phyloP scores from a whole-genome alignment of 2,113 vertebrate genomes.

The Notechis scutatus region DNA sequence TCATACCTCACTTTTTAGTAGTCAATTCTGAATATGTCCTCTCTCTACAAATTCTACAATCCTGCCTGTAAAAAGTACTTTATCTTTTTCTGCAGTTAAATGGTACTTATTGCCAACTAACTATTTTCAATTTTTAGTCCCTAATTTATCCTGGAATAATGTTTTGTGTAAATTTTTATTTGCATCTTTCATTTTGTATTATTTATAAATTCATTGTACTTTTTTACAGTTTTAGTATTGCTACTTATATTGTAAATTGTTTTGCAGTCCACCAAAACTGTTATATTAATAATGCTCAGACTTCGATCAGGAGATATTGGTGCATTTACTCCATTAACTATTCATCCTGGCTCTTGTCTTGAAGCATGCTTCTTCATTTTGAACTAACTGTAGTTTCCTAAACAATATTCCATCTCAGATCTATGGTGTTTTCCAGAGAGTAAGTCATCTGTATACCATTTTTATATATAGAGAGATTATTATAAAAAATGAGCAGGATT shows the following conservation, averaged over 20 bases:
- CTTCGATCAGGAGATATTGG: too few species aligned
- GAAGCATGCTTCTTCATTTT: too few species aligned
- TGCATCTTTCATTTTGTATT: neutral
- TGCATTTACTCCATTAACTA: too few species aligned
- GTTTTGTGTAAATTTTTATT: neutral
- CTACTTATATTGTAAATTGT: neutral
- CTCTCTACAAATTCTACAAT: neutral
- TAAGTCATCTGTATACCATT: too few species aligned
- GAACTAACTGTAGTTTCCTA: too few species aligned
- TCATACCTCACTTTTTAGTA: neutral
- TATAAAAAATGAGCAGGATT: conserved; percentile 5
- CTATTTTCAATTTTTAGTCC: neutral
- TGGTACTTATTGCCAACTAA: neutral
- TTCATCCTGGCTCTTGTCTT: too few species aligned
- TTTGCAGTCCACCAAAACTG: neutral
- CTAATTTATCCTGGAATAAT: neutral
- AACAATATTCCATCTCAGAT: too few species aligned
- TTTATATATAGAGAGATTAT: neutral
- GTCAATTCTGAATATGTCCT: neutral
- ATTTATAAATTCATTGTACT: neutral
- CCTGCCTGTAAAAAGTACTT: neutral
- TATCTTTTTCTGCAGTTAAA: neutral
- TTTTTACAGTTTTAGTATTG: neutral
- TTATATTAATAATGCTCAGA: too few species aligned
- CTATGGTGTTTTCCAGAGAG: too few species aligned